Base-by-base conservation (phyloP, 2,113 vertebrate genomes). In the Xerus inauris region DNA sequence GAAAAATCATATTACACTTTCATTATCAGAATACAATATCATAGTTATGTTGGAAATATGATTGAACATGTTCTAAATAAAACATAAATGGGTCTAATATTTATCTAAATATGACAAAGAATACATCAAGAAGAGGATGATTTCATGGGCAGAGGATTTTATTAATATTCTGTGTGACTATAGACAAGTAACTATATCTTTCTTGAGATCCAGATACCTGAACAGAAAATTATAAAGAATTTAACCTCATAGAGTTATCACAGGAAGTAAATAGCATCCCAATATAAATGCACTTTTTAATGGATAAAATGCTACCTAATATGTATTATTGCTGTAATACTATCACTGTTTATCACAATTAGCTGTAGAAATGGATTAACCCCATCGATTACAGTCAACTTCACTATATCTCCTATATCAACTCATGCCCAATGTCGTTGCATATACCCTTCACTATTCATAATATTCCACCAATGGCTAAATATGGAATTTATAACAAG, bases 401-500 rank as follows among this genome's bases (percentile, higher is more conserved):
- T 57, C 35, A 96, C 62, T 67, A 26, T 4, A 81, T 64, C 30
- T 76, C n/a, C 77, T 64, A 42, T 40, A 86, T 83, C 49, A 77
- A 79, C 62, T 77, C 67, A 91, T 12, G 24, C 12, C 17, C 30
- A 8, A 20, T 64, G 49, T 45, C 95, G 35, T 90, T 91, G 80
- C n/a, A 94, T 14, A 82, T 38, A 45, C 3, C 26, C 67, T 92
- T 92, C 28, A 67, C 89, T 95, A 85, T 95, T 96, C 30, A 77
- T 64, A 94, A 47, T 95, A 90, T 73, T 85, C 92, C 92, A 95
- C 40, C 47, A 92, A 28, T 64, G 35, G 9, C 24, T 94, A 98
- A 92, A 67, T 87, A 94, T 51, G 32, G 42, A 91, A 92, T 94
- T 83, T 94, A 95, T 89, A 91, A 88, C 82, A 97, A 96, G 64